Evolutionary conservation across 1,140 invertebrate genomes (phyloP).

Genomic region (Caerostris extrusa): DNA sequence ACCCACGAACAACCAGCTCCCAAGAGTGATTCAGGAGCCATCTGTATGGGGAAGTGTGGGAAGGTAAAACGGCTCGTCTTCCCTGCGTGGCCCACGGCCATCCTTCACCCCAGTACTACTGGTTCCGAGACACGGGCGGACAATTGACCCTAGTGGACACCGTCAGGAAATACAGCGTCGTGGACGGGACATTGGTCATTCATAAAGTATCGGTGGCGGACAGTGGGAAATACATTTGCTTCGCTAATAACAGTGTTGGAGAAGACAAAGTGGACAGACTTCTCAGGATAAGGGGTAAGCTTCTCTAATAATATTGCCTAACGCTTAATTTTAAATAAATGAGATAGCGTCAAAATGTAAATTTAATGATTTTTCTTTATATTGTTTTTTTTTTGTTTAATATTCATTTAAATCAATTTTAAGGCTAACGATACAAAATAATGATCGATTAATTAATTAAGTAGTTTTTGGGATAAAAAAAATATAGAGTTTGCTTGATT

Average conservation of each 20-base stretch:
- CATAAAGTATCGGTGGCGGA: conserved; percentile 74
- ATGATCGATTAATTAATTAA: too few species aligned
- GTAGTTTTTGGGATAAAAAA: too few species aligned
- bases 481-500: too few species aligned
- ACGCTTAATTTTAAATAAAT: too few species aligned
- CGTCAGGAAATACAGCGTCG: conserved; percentile 32
- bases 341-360: too few species aligned
- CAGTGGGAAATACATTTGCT: conserved; percentile 78
- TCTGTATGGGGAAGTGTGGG: conserved; percentile 73
- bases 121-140: conserved; percentile 60
- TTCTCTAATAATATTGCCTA: too few species aligned
- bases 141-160: conserved; percentile 51
- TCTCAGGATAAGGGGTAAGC: conserved; percentile 78
- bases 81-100: conserved; percentile 70
- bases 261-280: conserved; percentile 78
- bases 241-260: conserved; percentile 79
- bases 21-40: conserved; percentile 68
- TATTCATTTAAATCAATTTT: too few species aligned
- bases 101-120: conserved; percentile 66
- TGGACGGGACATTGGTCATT: conserved; percentile 77
- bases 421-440: too few species aligned
- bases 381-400: too few species aligned
- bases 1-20: conserved; percentile 65
- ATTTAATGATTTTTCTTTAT: too few species aligned
- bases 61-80: conserved; percentile 68